Evolutionary conservation across 2,888 invertebrate species (phyloP).

Genomic region (Clistopyga incitator): DNA sequence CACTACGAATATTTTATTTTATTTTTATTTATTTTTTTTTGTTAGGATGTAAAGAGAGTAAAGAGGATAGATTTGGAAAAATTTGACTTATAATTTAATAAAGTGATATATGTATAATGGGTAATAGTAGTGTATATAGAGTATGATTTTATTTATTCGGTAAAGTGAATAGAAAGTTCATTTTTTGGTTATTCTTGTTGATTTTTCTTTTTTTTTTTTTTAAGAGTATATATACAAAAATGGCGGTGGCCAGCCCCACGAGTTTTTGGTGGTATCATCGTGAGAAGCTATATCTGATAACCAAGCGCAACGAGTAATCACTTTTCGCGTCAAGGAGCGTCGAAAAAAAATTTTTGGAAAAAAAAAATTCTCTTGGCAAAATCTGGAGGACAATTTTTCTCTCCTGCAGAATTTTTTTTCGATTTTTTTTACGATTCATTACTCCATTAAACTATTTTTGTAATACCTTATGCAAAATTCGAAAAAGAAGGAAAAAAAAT

Average conservation of each 20-base stretch:
- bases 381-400: not conserved
- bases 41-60: conserved; percentile 68
- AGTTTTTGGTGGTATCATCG: conserved; percentile 44
- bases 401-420: not conserved
- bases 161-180: conserved; percentile 54
- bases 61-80: conserved; percentile 67
- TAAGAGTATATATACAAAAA: conserved; percentile 50
- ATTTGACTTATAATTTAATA: conserved; percentile 43
- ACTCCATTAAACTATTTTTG: too few species aligned
- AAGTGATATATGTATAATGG: conserved; percentile 22
- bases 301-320: conserved; percentile 38
- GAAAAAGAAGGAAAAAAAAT: not conserved
- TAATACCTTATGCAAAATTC: too few species aligned
- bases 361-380: not conserved
- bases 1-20: conserved; percentile 58
- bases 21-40: too few species aligned
- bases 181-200: too few species aligned
- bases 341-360: not conserved
- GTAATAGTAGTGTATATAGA: conserved; percentile 53
- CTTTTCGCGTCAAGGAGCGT: not conserved
- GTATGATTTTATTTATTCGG: conserved; percentile 51
- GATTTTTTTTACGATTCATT: not conserved
- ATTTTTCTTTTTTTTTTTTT: conserved; percentile 7
- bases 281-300: conserved; percentile 49
- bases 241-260: conserved; percentile 67